Percentiles rank a stretch among this genome's conserved stretches.
Conservation (phyloP, 35 echinoderm and acorn worm species). For the Holothuria glaberrima region DNA sequence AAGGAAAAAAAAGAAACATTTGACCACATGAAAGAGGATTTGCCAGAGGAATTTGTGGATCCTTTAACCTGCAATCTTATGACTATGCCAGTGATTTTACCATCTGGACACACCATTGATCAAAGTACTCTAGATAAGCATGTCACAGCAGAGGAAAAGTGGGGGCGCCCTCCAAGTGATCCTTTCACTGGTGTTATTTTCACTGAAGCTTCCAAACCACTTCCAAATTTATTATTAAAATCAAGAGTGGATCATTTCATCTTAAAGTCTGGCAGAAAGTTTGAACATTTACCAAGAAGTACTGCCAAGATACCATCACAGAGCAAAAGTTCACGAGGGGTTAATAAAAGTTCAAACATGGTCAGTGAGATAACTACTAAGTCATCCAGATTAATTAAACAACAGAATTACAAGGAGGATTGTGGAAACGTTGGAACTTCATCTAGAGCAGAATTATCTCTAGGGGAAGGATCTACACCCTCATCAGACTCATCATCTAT, state of each 20-base stretch:
- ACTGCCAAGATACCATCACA: neutral
- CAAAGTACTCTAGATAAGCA: conserved; percentile 80
- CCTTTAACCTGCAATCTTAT: conserved; percentile 88
- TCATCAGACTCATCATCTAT: too few species aligned
- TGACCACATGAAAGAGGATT: neutral
- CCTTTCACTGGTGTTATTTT: conserved; percentile 92
- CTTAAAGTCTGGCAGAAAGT: conserved; percentile 53
- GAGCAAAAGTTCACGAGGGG: neutral
- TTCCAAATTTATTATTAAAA: conserved; percentile 92
- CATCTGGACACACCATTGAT: conserved; percentile 92
- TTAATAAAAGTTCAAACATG: neutral
- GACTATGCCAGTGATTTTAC: conserved; percentile 81
- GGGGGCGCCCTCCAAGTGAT: conserved; percentile 90
- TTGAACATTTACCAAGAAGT: conserved; percentile 57
- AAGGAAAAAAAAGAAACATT: too few species aligned
- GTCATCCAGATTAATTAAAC: too few species aligned
- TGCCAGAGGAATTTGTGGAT: conserved; percentile 93
- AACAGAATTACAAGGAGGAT: too few species aligned
- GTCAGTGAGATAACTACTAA: neutral
- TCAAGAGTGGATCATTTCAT: conserved; percentile 83
- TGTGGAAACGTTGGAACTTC: too few species aligned
- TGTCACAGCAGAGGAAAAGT: conserved; percentile 71
- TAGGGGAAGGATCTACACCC: too few species aligned
- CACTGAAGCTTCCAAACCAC: conserved; percentile 64
- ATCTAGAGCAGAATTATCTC: too few species aligned